phyloP scores from a whole-genome alignment of 2,888 invertebrate species.

The Tetropium fuscum region DNA sequence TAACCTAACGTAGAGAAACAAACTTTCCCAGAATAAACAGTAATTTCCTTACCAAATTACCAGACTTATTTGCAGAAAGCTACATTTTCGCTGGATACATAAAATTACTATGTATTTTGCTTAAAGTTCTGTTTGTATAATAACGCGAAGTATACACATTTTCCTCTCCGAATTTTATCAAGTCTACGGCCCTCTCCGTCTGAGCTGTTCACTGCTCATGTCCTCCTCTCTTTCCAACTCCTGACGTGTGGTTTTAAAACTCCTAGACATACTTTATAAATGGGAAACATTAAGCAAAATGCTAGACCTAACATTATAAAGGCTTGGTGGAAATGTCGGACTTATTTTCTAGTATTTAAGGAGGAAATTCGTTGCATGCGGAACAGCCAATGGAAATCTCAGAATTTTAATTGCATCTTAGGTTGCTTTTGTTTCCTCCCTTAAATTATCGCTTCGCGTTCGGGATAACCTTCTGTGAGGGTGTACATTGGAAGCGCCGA shows the following conservation, averaged over 20 bases:
- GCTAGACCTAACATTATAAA: constrained; percentile 55
- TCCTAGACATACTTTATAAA: constrained; percentile 56
- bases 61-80: constrained; percentile 65
- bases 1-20: constrained; percentile 58
- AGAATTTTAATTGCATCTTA: constrained; percentile 67
- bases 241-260: constrained; percentile 51
- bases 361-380: constrained; percentile 46
- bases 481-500: constrained; percentile 34
- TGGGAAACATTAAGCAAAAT: constrained; percentile 62
- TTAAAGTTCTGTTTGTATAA: constrained; percentile 62
- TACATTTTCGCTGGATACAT: constrained; percentile 65
- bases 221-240: constrained; percentile 34
- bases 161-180: constrained; percentile 53
- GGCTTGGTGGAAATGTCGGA: constrained; percentile 49
- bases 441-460: constrained; percentile 59
- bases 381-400: constrained; percentile 64
- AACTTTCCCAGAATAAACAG: constrained; percentile 65
- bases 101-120: constrained; percentile 66
- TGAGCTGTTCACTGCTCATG: neutral
- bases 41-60: constrained; percentile 67
- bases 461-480: constrained; percentile 43
- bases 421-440: constrained; percentile 66
- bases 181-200: constrained; percentile 51
- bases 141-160: constrained; percentile 58
- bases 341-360: constrained; percentile 54